A percentile compares a stretch with the other conserved stretches of the same genome.
phyloP scores from a whole-genome alignment of 2,888 invertebrate genomes.

The Cenopis cana region DNA sequence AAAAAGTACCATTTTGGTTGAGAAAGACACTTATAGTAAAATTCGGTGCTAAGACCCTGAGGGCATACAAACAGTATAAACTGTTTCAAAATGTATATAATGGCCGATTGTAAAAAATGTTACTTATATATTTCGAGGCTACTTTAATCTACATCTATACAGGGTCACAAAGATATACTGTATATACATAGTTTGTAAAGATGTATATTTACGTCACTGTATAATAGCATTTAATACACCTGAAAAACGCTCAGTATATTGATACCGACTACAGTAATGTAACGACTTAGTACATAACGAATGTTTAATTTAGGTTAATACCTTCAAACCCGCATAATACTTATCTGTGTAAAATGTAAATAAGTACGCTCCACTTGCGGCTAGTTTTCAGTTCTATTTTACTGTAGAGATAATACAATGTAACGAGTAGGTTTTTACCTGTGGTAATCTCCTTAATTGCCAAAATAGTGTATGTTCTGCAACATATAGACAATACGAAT shows the following conservation, averaged over 20 bases:
- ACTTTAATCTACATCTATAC: conserved; percentile 64
- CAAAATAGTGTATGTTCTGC: conserved; percentile 73
- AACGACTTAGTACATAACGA: conserved; percentile 44
- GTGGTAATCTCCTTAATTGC: conserved; percentile 85
- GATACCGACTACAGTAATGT: conserved; percentile 55
- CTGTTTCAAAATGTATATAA: conserved; percentile 66
- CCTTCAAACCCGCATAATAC: conserved; percentile 58
- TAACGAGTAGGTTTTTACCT: conserved; percentile 66
- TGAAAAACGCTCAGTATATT: conserved; percentile 80
- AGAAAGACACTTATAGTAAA: conserved; percentile 36
- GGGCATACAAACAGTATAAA: conserved; percentile 54
- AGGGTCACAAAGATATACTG: conserved; percentile 77
- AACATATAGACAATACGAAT: conserved; percentile 50
- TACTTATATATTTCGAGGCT: conserved; percentile 73
- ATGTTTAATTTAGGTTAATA: conserved; percentile 47
- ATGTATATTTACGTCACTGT: conserved; percentile 57
- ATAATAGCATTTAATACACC: conserved; percentile 80
- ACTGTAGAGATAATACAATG: conserved; percentile 47
- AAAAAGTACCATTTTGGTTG: too few species aligned
- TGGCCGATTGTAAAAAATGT: conserved; percentile 65
- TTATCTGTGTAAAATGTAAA: conserved; percentile 45
- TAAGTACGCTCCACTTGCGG: conserved; percentile 35
- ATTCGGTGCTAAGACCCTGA: conserved; percentile 76
- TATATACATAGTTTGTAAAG: conserved; percentile 62
- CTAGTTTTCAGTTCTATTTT: conserved; percentile 36